Base-by-base conservation (phyloP, 2,113 vertebrate genomes). In the Gavialis gangeticus region DNA sequence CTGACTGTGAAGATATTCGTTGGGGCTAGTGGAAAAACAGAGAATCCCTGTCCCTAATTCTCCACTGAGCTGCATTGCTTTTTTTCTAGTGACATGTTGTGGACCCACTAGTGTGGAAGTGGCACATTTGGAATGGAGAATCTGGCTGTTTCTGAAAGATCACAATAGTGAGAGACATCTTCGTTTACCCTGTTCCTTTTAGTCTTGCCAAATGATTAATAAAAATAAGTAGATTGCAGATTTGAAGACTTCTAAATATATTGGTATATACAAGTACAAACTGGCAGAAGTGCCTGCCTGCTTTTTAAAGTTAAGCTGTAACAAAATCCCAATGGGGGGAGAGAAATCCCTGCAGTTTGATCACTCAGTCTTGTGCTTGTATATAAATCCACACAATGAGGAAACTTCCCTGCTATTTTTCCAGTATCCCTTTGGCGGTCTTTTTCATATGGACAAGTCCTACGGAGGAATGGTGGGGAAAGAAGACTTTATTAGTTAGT, bases 401-500 rank as follows among this genome's bases (percentile, higher is more conserved):
- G 69, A 22, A 2, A 79, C 1, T 82, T 84, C 12, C 28, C 24
- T 1, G 3, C 12, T 24, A 55, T 19, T 57, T 88, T 85, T 76
- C 56, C 27, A 62, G 0, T 76, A 3, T 8, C 6, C 5, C 24
- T 22, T 34, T 19, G 21, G 17, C 4, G 82, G 1, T 4, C 24
- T 55, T 24, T 84, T 19, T 24, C n/a, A 37, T 76, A 25, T 13
- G 30, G 28, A 30, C 16, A 34, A 12, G 3, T 18, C 3, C 62
- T 56, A 79, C 66, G 25, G 69, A 80, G 59, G 12, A 34, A 15
- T 8, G 14, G 4, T 28, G 34, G 18, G 27, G 24, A 21, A n/a
- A 82, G 12, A 19, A 59, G 28, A 56, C 34, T 59, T 75, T 2
- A 0, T 24, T 56, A 3, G 0, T 0, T 75, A 75, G 4, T 0